Conservation (phyloP, 2,888 invertebrate genomes). For the Chymomyza fuscimana region DNA sequence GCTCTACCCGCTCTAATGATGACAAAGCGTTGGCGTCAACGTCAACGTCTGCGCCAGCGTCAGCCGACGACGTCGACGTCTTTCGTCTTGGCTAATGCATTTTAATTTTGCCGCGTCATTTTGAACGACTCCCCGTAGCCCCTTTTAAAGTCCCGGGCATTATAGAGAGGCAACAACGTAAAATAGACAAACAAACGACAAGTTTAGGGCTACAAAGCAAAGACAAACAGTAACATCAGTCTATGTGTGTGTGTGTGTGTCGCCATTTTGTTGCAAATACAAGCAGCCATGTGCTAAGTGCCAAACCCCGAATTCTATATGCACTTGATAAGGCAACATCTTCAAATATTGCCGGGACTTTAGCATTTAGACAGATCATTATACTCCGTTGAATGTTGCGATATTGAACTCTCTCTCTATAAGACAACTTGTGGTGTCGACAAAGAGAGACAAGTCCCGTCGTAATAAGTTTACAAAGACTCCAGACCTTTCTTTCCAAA, state of each 20-base stretch:
- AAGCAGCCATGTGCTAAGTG: neutral
- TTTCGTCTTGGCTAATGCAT: conserved; percentile 18
- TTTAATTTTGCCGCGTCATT: conserved; percentile 27
- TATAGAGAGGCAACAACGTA: neutral
- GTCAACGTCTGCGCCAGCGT: neutral
- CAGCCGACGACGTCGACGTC: neutral
- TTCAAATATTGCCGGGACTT: no score
- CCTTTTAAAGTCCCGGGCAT: neutral
- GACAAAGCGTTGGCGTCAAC: neutral
- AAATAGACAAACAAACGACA: neutral
- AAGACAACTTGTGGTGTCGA: no score
- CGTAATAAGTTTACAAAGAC: no score
- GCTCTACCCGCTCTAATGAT: neutral
- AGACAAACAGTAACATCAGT: neutral
- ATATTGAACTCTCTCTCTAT: no score
- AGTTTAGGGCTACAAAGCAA: conserved; percentile 2
- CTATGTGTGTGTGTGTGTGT: neutral
- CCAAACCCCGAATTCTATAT: neutral
- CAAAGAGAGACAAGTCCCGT: no score
- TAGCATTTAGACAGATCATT: no score
- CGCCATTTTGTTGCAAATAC: conserved; percentile 2
- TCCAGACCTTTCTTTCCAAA: no score
- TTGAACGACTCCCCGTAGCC: conserved; percentile 7
- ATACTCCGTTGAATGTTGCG: no score
- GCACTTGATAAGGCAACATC: neutral